Evolutionary conservation across 2,797 vertebrate genomes (phyloP).

Genomic region (Eulemur mongoz): DNA sequence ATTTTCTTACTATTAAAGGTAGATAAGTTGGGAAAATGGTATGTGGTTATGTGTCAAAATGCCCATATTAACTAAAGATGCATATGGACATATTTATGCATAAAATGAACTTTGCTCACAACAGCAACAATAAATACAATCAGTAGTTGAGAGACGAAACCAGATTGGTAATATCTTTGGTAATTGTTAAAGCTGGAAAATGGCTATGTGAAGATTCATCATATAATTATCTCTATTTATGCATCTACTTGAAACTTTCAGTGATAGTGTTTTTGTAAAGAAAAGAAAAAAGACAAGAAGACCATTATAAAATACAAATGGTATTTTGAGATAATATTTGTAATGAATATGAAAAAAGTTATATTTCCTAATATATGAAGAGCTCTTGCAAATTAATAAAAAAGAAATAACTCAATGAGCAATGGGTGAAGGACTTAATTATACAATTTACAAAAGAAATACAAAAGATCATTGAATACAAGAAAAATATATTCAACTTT

Average conservation of each 20-base stretch:
- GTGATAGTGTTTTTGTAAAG: background rate
- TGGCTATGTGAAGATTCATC: background rate
- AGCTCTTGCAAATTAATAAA: constrained; percentile 12
- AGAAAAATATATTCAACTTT: background rate
- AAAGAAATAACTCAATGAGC: background rate
- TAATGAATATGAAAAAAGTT: background rate
- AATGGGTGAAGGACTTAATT: background rate
- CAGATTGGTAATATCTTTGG: background rate
- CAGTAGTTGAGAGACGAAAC: background rate
- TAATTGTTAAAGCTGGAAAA: background rate
- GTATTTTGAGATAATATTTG: background rate
- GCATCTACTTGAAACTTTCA: background rate
- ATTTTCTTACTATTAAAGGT: background rate
- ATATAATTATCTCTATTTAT: background rate
- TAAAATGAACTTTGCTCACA: background rate
- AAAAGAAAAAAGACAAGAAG: background rate
- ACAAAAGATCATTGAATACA: background rate
- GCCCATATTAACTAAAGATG: background rate
- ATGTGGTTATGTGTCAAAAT: background rate
- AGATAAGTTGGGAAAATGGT: background rate
- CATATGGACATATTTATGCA: background rate
- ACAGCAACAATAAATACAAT: background rate
- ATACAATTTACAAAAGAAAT: background rate
- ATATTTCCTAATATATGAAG: background rate
- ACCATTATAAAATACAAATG: background rate